phyloP scores from a whole-genome alignment of 2,888 invertebrate species.

The Aelia acuminata region DNA sequence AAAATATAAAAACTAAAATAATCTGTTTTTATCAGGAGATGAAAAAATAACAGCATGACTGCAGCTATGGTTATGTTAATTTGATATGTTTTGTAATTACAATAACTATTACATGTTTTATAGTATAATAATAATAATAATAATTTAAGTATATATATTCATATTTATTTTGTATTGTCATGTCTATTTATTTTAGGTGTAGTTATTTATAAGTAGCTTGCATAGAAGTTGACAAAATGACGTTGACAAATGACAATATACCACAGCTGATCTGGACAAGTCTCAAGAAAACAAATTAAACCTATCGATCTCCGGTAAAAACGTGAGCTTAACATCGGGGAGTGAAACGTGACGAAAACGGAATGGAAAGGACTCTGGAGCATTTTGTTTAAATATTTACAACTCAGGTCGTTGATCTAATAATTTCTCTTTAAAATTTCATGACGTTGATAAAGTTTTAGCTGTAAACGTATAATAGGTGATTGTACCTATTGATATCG shows the following conservation, averaged over 20 bases:
- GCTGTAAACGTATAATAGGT: background rate
- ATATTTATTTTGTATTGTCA: too few species aligned
- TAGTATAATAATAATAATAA: too few species aligned
- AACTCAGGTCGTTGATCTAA: background rate
- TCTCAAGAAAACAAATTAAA: background rate
- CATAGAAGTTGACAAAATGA: too few species aligned
- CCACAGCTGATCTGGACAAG: background rate
- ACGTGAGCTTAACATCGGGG: constrained; percentile 24
- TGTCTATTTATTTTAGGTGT: too few species aligned
- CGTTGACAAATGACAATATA: background rate
- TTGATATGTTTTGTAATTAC: too few species aligned
- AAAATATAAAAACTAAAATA: too few species aligned
- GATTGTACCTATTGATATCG: background rate
- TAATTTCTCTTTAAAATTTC: too few species aligned
- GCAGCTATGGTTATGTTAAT: background rate
- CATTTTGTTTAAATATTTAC: constrained; percentile 9
- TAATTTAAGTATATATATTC: too few species aligned
- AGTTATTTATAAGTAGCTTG: too few species aligned
- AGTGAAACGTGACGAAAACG: background rate
- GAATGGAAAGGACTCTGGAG: background rate
- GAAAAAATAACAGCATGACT: background rate
- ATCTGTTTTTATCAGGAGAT: background rate
- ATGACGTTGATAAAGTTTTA: background rate
- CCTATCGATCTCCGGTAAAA: background rate
- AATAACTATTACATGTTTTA: too few species aligned